Base-by-base conservation (phyloP, 2,797 vertebrate species). In the Eulemur rubriventer region DNA sequence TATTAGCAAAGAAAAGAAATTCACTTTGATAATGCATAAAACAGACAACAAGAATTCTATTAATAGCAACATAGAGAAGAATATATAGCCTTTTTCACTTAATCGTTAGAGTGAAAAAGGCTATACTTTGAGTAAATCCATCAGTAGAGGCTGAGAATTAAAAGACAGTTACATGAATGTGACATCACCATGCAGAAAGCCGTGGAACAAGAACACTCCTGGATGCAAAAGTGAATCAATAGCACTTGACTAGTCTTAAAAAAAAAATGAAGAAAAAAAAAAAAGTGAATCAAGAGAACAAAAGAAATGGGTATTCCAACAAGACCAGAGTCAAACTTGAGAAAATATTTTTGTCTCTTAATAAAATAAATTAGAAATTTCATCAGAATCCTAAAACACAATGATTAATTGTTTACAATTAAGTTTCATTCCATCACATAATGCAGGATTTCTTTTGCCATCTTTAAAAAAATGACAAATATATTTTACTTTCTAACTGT, bases 261-360 rank as follows among this genome's bases (percentile, higher is more conserved):
- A 41, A 41, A 41, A 41, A 41, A 41, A 41, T 41, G 41, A 41
- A 41, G 41, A 0, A 41, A 41, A 41, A 41, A 41, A 41, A 41
- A 89, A 28, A 81, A 55, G 11, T 43, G 30, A 79, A 78, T 65
- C 59, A 57, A 94, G 10, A 83, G 20, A 83, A 75, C 11, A 86
- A 41, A 83, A 67, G 70, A 18, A 73, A 72, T 1, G 38, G 13
- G 2, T 61, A 57, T 41, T 52, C 57, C 81, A 92, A 48, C 6
- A 81, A 87, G n/a, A 89, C 20, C 82, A 95, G 65, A 82, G 69
- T 73, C 13, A 93, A 91, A 81, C 55, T 59, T 90, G 38, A 92
- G 48, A 85, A 92, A 89, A 88, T 3, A 26, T 82, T 70, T 12
- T 6, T 65, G 28, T 59, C 6, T 81, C 41, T 91, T 65, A 81